Conservation (phyloP, 2,888 invertebrate genomes). For the Clusia tigrina region DNA sequence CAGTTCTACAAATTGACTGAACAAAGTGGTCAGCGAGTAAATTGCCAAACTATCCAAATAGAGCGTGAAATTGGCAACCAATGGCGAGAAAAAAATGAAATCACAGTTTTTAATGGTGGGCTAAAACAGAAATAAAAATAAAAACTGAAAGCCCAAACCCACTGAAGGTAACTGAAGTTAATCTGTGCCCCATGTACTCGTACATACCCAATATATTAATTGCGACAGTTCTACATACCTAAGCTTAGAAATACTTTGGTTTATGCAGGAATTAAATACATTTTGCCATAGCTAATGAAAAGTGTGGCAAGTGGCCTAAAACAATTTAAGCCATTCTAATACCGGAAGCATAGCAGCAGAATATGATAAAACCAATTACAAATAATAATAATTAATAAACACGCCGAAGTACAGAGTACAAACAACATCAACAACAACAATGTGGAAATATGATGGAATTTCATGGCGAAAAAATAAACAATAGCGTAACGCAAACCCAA, state of each 20-base stretch:
- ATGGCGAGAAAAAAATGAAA: neutral
- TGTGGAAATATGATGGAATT: neutral
- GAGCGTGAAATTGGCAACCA: constrained; percentile 51
- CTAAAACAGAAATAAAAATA: neutral
- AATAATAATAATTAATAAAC: too few relatives aligned
- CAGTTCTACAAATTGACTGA: constrained; percentile 1
- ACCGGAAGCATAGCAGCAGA: too few relatives aligned
- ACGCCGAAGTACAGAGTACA: neutral
- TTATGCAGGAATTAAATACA: neutral
- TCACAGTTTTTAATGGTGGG: neutral
- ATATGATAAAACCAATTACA: too few relatives aligned
- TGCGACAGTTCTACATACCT: neutral
- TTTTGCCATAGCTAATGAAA: too few relatives aligned
- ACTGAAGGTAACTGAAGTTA: neutral
- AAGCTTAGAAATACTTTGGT: neutral
- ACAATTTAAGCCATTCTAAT: neutral
- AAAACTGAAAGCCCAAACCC: neutral
- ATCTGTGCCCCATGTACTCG: neutral
- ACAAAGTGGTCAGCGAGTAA: constrained; percentile 11
- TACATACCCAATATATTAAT: neutral
- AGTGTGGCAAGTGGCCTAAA: neutral
- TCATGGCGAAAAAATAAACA: neutral
- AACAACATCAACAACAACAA: neutral
- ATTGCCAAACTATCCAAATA: constrained; percentile 52
- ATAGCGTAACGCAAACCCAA: neutral